A percentile compares a stretch with the other conserved stretches of the same genome.
phyloP scores from a whole-genome alignment of 2,113 vertebrate genomes.

The Oryzias woworae region DNA sequence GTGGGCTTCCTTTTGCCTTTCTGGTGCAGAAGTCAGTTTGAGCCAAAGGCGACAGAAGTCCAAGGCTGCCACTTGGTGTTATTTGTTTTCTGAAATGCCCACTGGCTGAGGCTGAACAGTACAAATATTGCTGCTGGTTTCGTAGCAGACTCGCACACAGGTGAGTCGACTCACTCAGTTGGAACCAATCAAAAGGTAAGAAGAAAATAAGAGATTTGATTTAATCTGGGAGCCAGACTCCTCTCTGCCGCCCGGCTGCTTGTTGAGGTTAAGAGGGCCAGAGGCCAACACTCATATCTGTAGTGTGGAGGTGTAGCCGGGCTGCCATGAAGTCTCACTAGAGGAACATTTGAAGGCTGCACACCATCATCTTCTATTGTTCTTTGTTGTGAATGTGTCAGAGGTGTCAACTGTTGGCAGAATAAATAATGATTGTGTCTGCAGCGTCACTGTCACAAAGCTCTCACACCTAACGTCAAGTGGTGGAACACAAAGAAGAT shows the following conservation, averaged over 20 bases:
- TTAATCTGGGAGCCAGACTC: slow-evolving; percentile 24
- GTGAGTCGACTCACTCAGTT: slow-evolving; percentile 31
- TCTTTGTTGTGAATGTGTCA: slow-evolving; percentile 48
- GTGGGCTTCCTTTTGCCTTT: slow-evolving; percentile 19
- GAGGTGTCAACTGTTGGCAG: slow-evolving; percentile 38
- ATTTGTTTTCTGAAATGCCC: slow-evolving; percentile 53
- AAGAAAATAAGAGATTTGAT: neutral
- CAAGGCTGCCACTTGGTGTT: slow-evolving; percentile 18
- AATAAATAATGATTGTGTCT: slow-evolving; percentile 17
- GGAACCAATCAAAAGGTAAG: slow-evolving; percentile 25
- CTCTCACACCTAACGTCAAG: slow-evolving; percentile 32
- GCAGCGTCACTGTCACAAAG: slow-evolving; percentile 1
- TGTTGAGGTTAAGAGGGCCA: slow-evolving; percentile 12
- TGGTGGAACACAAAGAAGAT: slow-evolving; percentile 28
- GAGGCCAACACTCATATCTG: slow-evolving; percentile 29
- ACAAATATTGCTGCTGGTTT: slow-evolving; percentile 48
- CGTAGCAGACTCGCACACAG: slow-evolving; percentile 31
- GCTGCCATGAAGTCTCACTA: slow-evolving; percentile 4
- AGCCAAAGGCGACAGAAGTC: slow-evolving; percentile 17
- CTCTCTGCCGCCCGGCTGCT: slow-evolving; percentile 2
- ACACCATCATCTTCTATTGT: slow-evolving; percentile 28
- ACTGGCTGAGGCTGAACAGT: slow-evolving; percentile 47
- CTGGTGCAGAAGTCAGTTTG: slow-evolving; percentile 29
- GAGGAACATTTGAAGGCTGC: slow-evolving; percentile 16
- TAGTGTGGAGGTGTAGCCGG: neutral